Evolutionary conservation across 2,797 vertebrate genomes (phyloP).

Genomic region (Phrynocephalus forsythii): DNA sequence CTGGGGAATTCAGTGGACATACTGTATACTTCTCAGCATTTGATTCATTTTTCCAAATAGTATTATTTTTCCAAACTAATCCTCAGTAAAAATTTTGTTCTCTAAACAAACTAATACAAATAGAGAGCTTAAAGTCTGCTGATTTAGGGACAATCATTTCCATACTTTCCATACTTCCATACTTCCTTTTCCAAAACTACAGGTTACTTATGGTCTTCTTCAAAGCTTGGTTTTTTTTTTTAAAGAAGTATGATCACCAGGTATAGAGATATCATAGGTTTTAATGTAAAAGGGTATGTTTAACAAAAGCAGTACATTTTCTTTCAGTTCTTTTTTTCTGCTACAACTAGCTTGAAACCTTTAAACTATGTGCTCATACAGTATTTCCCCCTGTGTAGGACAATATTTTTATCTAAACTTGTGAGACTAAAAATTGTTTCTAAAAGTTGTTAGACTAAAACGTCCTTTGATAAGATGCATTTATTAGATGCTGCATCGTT

Average conservation of each 20-base stretch:
- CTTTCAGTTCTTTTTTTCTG: neutral
- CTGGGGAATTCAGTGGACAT: neutral
- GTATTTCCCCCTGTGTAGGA: too few relatives aligned
- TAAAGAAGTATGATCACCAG: neutral
- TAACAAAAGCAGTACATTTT: neutral
- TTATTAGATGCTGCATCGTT: too few relatives aligned
- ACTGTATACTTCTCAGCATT: neutral
- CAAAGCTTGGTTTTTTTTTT: neutral
- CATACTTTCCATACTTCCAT: neutral
- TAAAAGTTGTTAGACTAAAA: too few relatives aligned
- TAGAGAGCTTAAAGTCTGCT: slow-evolving; percentile 10
- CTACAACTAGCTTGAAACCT: neutral
- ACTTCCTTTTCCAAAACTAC: neutral
- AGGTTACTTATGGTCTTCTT: neutral
- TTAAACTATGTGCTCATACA: neutral
- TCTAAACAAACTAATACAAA: neutral
- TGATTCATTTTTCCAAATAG: neutral
- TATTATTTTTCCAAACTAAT: neutral
- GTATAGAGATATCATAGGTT: neutral
- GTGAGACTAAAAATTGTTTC: too few relatives aligned
- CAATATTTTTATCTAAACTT: too few relatives aligned
- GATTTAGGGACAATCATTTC: neutral
- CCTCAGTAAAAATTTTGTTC: slow-evolving; percentile 11
- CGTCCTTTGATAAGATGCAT: too few relatives aligned
- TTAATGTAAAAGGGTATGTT: neutral